Evolutionary conservation across 2,113 vertebrate genomes (phyloP), one percentile per base, ranked within the genome.

Genomic region (Candoia aspera): DNA sequence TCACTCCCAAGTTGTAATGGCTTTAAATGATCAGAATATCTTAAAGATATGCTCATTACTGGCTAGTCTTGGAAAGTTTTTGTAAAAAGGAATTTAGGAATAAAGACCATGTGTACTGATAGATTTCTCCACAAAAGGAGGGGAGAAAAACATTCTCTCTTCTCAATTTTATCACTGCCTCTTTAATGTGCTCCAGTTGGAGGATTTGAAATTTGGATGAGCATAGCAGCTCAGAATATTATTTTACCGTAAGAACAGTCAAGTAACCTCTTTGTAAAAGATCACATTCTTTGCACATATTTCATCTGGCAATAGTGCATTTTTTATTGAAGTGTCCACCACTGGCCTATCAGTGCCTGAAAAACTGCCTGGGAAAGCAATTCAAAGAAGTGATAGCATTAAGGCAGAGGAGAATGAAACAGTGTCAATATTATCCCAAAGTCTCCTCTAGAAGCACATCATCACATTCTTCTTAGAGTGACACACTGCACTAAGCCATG

Each of bases 231-330:
- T 87, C 90, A 55, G 23, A 89, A 60, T 89, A 2, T 26, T 58
- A 88, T 79, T 68, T 57, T 92, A 90, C 58, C n/a, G 46, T 37
- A 64, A 23, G 33, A 68, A 85, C 29, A 85, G 49, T 62, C 88
- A 29, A 10, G 6, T 85, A 55, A 2, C 29, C 53, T 88, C 37
- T 6, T 89, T 0, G 46, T 37, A 83, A 89, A 83, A 92, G 85
- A 68, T 55, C 59, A 62, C 84, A 84, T 37, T 86, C 49, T 89
- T 93, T 19, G 84, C 64, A 33, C 54, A 17, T 23, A 10, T 83
- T 42, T 54, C 17, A 21, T 4, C 5, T 0, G 8, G 11, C 9
- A 0, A 2, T 0, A 62, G 54, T 33, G 46, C 23, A 58, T n/a
- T 24, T 60, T 84, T 73, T 86, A 2, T 26, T 2, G 3, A n/a